These are phyloP conservation scores for Lasioglossum malachurum DNA, from an alignment of 2,888 invertebrate genomes.

Conservation along the genomic window DNA sequence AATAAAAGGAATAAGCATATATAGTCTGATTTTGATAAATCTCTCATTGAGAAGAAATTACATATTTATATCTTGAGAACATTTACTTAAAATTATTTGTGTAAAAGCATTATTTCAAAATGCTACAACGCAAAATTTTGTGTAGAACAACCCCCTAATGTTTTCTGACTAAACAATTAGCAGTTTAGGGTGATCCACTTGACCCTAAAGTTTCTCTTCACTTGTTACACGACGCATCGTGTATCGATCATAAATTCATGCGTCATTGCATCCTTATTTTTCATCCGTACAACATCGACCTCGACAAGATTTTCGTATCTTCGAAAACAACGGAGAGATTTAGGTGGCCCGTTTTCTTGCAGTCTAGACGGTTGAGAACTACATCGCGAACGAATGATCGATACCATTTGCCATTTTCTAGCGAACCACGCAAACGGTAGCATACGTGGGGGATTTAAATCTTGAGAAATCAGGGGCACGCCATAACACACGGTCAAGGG, in stretches of 20 bases:
- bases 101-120: too few relatives aligned
- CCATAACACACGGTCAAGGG: not conserved
- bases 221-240: not conserved
- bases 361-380: not conserved
- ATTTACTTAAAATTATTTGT: not conserved
- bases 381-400: slow-evolving; percentile 18
- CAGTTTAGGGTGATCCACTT: not conserved
- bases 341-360: slow-evolving; percentile 1
- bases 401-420: slow-evolving; percentile 44
- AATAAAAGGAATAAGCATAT: too few relatives aligned
- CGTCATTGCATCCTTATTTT: slow-evolving; percentile 8
- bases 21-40: too few relatives aligned
- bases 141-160: not conserved
- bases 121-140: not conserved
- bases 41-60: not conserved
- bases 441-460: not conserved
- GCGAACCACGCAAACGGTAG: not conserved
- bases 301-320: slow-evolving; percentile 45
- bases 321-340: slow-evolving; percentile 33
- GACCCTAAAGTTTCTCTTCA: not conserved
- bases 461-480: slow-evolving; percentile 16
- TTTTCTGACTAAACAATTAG: not conserved
- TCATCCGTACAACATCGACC: slow-evolving; percentile 28
- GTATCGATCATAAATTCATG: not conserved
- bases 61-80: not conserved